A percentile compares a stretch with the other conserved stretches of the same genome.
Evolutionary conservation across 2,888 invertebrate genomes (phyloP).

Genomic region (Macropis europaea): DNA sequence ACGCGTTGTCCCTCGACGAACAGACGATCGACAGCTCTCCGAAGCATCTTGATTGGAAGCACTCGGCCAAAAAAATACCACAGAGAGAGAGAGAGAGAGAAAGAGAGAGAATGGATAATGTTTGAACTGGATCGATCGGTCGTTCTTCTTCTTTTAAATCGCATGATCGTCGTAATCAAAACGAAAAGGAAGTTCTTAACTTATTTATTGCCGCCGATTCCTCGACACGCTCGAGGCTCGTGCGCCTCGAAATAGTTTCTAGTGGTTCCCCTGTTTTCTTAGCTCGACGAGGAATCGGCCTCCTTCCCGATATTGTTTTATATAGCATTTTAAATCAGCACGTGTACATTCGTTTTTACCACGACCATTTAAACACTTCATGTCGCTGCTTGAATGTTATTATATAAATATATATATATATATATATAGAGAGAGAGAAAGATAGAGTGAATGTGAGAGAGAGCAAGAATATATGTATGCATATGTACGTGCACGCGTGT

Average conservation of each 20-base stretch:
- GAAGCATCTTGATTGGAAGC: slow-evolving; percentile 49
- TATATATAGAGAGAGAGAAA: background rate
- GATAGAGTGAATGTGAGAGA: background rate
- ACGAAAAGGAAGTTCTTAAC: slow-evolving; percentile 68
- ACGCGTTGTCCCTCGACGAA: background rate
- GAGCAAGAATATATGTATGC: background rate
- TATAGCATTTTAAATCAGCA: slow-evolving; percentile 61
- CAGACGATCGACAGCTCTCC: background rate
- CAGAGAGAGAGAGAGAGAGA: too few relatives aligned
- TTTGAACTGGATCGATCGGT: slow-evolving; percentile 46
- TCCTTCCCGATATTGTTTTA: slow-evolving; percentile 48
- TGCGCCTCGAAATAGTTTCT: background rate
- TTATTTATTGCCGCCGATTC: slow-evolving; percentile 68
- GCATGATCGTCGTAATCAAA: slow-evolving; percentile 66
- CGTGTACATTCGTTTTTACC: slow-evolving; percentile 54
- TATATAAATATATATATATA: too few relatives aligned
- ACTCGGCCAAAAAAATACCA: slow-evolving; percentile 57
- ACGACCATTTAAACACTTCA: slow-evolving; percentile 26
- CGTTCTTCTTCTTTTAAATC: slow-evolving; percentile 33
- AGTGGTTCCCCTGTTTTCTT: background rate
- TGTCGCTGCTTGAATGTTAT: slow-evolving; percentile 4
- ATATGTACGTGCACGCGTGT: background rate
- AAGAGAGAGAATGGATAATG: too few relatives aligned
- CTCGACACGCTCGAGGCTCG: slow-evolving; percentile 10
- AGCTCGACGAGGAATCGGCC: slow-evolving; percentile 18